Evolutionary conservation across 2,888 invertebrate species (phyloP).

Genomic region (Dromius quadrimaculatus): DNA sequence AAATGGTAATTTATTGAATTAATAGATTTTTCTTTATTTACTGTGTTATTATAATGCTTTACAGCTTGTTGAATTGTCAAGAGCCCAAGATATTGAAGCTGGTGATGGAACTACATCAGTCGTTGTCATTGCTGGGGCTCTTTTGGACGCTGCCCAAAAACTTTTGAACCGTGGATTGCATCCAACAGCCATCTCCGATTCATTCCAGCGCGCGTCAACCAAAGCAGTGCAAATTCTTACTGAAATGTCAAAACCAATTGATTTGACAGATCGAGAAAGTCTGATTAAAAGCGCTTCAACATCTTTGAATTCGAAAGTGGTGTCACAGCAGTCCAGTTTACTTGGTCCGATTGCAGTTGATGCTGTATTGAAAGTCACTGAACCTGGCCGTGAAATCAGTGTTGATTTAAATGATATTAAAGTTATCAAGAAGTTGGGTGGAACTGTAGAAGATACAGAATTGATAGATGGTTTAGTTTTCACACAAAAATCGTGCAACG

Average conservation of each 20-base stretch:
- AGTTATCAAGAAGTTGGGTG: constrained; percentile 96
- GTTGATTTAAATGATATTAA: constrained; percentile 96
- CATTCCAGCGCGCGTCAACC: constrained; percentile 89
- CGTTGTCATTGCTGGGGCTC: constrained; percentile 95
- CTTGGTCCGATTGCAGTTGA: constrained; percentile 98
- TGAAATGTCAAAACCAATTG: constrained; percentile 87
- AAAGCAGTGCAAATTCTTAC: constrained; percentile 84
- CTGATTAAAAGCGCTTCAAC: constrained; percentile 97
- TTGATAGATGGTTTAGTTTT: constrained; percentile 96
- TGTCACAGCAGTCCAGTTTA: constrained; percentile 96
- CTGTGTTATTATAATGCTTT: constrained; percentile 55
- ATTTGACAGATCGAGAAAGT: constrained; percentile 87
- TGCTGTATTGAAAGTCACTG: constrained; percentile 90
- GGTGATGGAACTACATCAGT: constrained; percentile 99
- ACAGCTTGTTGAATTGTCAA: constrained; percentile 95
- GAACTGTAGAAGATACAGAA: constrained; percentile 97
- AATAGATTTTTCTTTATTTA: constrained; percentile 16
- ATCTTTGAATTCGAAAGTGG: constrained; percentile 98
- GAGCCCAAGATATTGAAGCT: constrained; percentile 98
- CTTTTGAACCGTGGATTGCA: constrained; percentile 95
- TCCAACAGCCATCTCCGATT: constrained; percentile 96
- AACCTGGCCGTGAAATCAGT: constrained; percentile 73
- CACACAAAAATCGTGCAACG: constrained; percentile 87
- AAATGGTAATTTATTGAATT: constrained; percentile 81
- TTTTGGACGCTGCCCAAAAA: constrained; percentile 94